A percentile compares a stretch with the other conserved stretches of the same genome.
Evolutionary conservation across 1,140 invertebrate genomes (phyloP).

Genomic region (Eupristina koningsbergeri): DNA sequence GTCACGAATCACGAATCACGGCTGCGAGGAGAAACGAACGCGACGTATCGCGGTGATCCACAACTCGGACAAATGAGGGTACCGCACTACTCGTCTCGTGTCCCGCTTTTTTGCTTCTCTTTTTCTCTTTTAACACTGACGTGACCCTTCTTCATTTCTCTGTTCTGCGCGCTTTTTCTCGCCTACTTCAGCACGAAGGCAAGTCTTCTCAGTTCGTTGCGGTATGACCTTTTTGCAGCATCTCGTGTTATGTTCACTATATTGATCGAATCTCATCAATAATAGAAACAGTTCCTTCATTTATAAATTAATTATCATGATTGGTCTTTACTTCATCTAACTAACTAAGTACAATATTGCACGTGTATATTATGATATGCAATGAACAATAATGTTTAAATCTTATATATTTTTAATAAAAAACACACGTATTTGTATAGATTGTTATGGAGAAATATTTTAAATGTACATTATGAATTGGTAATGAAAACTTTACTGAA

Average conservation of each 20-base stretch:
- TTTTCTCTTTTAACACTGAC: neutral
- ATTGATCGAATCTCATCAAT: too few species aligned
- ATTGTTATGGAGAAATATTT: neutral
- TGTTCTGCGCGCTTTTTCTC: neutral
- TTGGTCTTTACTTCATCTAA: too few species aligned
- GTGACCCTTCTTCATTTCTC: neutral
- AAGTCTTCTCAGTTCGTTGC: neutral
- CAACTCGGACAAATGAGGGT: too few species aligned
- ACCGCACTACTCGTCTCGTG: neutral
- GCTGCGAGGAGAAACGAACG: neutral
- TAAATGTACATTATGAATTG: neutral
- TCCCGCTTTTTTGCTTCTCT: neutral
- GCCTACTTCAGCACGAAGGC: neutral
- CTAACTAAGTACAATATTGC: too few species aligned
- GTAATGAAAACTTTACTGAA: neutral
- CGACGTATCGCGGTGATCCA: neutral
- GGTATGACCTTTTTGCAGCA: neutral
- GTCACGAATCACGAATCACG: neutral
- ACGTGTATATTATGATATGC: too few species aligned
- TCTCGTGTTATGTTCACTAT: too few species aligned
- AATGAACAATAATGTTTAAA: too few species aligned
- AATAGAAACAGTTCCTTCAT: too few species aligned
- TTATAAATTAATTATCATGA: too few species aligned
- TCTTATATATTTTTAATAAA: neutral
- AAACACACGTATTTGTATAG: neutral